These are phyloP conservation scores for Auanema sp. DNA, from an alignment of 2,888 invertebrate species.

Conservation along the genomic window DNA sequence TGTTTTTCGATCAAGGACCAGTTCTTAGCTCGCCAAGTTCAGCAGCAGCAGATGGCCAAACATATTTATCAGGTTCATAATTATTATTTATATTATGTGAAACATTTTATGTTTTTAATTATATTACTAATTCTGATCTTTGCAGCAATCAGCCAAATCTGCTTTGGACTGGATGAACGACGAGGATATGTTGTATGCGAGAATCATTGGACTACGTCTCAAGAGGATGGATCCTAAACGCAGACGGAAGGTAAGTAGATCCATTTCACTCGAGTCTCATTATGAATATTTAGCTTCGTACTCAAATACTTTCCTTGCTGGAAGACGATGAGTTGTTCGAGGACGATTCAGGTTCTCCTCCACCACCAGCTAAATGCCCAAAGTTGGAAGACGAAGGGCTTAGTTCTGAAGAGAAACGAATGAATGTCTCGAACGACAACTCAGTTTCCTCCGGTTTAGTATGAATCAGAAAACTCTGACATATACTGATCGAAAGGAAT, in stretches of 20 bases:
- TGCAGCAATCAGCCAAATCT: conserved; percentile 24
- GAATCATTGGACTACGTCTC: conserved; percentile 52
- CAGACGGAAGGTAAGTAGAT: conserved; percentile 42
- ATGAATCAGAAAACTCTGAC: too few species aligned
- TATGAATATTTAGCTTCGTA: conserved; percentile 39
- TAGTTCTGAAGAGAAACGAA: too few species aligned
- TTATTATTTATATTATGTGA: background rate
- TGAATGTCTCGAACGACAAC: too few species aligned
- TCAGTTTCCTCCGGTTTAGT: too few species aligned
- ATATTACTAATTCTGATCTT: background rate
- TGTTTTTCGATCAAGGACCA: conserved; percentile 20
- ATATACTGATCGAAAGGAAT: too few species aligned
- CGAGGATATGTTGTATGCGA: conserved; percentile 54
- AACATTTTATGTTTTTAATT: background rate
- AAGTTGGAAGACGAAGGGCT: too few species aligned
- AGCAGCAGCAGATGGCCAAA: conserved; percentile 19
- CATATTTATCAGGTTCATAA: conserved; percentile 13
- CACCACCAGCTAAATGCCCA: too few species aligned
- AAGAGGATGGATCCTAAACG: conserved; percentile 53
- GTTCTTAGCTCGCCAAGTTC: conserved; percentile 18
- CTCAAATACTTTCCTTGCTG: conserved; percentile 47
- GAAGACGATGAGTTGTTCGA: conserved; percentile 28
- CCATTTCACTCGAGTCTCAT: background rate
- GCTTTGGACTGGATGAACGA: conserved; percentile 52
- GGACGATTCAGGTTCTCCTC: background rate